A percentile compares a stretch with the other conserved stretches of the same genome.
Conservation (phyloP, 2,113 vertebrate species). For the Trogon melanurus region DNA sequence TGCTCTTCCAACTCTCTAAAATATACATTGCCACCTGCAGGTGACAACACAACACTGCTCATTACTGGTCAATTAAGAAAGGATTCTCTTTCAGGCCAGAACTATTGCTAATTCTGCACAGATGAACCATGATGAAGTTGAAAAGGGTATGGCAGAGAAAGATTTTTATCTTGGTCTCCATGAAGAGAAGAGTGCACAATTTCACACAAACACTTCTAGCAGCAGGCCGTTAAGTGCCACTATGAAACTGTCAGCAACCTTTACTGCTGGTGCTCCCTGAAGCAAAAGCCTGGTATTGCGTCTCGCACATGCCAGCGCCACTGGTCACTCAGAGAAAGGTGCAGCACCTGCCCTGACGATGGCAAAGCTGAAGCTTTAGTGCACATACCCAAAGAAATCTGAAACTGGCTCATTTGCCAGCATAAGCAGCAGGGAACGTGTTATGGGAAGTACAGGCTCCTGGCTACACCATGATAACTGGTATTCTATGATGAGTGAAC, state of each 20-base stretch:
- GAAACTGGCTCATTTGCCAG: background rate
- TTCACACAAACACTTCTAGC: background rate
- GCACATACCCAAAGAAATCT: background rate
- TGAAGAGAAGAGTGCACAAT: background rate
- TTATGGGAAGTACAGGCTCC: background rate
- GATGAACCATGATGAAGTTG: background rate
- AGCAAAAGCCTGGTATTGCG: background rate
- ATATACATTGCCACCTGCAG: conserved; percentile 51
- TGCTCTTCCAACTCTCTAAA: background rate
- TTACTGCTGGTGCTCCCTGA: background rate
- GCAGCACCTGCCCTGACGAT: background rate
- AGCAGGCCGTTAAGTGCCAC: background rate
- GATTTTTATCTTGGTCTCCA: background rate
- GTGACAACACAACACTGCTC: background rate
- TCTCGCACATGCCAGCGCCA: background rate
- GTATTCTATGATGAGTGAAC: background rate
- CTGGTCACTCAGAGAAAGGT: background rate
- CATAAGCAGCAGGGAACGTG: background rate
- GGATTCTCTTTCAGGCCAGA: background rate
- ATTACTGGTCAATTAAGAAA: background rate
- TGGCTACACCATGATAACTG: background rate
- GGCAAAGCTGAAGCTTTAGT: background rate
- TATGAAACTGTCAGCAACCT: fast-evolving
- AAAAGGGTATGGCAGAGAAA: background rate
- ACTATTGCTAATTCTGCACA: background rate